Evolutionary conservation across 2,888 invertebrate genomes (phyloP).

Genomic region (Pharmacophagus antenor): DNA sequence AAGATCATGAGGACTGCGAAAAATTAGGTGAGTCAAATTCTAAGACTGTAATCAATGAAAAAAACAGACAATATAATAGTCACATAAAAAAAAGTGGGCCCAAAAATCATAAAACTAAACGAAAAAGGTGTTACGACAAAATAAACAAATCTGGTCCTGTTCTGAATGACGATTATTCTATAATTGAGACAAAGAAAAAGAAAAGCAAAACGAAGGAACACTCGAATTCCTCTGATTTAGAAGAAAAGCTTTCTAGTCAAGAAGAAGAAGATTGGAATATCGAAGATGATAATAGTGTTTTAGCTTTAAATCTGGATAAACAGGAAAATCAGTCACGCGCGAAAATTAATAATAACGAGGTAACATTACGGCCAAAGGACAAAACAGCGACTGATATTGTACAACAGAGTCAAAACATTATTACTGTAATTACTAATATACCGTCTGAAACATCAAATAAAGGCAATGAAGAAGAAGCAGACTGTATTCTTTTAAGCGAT

Average conservation of each 20-base stretch:
- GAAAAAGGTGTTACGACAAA: not conserved
- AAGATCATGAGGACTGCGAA: not conserved
- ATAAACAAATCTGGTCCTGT: not conserved
- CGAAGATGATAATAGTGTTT: constrained; percentile 26
- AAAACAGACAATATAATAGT: not conserved
- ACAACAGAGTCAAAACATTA: not conserved
- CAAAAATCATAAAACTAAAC: not conserved
- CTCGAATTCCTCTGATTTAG: constrained; percentile 32
- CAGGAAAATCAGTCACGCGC: not conserved
- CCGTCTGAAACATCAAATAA: not conserved
- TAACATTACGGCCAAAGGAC: constrained; percentile 11
- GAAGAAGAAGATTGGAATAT: constrained; percentile 30
- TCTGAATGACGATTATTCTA: not conserved
- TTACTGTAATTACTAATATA: not conserved
- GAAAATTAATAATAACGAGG: not conserved
- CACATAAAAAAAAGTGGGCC: not conserved
- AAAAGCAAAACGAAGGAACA: constrained; percentile 31
- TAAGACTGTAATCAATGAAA: not conserved
- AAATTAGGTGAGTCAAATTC: not conserved
- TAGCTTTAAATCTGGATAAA: constrained; percentile 1
- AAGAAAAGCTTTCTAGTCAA: constrained; percentile 34
- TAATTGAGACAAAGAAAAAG: not conserved
- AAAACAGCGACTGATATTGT: constrained; percentile 4
- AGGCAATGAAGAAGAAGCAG: not conserved
- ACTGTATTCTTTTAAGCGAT: constrained; percentile 28